A percentile compares a stretch with the other conserved stretches of the same genome.
phyloP scores from a whole-genome alignment of 2,113 vertebrate species.

The Platysternon megacephalum region DNA sequence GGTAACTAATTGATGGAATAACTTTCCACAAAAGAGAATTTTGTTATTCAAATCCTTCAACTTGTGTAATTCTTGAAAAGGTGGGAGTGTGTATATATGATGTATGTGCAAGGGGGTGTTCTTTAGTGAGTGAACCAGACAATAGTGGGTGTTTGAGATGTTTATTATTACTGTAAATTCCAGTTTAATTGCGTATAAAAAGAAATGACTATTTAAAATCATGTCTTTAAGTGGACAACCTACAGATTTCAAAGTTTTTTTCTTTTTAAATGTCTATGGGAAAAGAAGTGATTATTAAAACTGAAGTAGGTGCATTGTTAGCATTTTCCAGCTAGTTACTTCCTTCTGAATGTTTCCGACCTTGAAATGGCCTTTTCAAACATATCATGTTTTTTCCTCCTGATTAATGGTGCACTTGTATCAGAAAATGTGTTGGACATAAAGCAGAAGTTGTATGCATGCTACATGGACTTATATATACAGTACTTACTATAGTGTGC shows the following conservation, averaged over 20 bases:
- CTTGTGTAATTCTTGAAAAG: neutral
- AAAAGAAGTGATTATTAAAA: neutral
- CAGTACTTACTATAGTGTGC: neutral
- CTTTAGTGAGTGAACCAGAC: neutral
- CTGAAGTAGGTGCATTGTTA: neutral
- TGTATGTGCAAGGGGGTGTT: fast-evolving
- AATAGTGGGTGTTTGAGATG: neutral
- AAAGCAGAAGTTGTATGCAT: neutral
- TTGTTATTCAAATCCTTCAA: neutral
- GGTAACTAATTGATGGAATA: neutral
- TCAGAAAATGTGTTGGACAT: neutral
- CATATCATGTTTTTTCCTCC: neutral
- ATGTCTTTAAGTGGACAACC: constrained; percentile 24
- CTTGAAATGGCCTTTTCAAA: neutral
- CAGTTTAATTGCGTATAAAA: constrained; percentile 63
- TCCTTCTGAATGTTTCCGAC: neutral
- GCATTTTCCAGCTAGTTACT: neutral
- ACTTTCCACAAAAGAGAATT: neutral
- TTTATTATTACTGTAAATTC: neutral
- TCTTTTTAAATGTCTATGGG: neutral
- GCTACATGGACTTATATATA: neutral
- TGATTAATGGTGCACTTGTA: neutral
- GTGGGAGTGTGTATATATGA: fast-evolving
- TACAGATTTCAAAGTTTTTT: constrained; percentile 28
- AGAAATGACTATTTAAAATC: constrained; percentile 54